These are phyloP conservation scores for Eulacestoma nigropectus DNA, from an alignment of 2,113 vertebrate genomes.

Conservation along the genomic window DNA sequence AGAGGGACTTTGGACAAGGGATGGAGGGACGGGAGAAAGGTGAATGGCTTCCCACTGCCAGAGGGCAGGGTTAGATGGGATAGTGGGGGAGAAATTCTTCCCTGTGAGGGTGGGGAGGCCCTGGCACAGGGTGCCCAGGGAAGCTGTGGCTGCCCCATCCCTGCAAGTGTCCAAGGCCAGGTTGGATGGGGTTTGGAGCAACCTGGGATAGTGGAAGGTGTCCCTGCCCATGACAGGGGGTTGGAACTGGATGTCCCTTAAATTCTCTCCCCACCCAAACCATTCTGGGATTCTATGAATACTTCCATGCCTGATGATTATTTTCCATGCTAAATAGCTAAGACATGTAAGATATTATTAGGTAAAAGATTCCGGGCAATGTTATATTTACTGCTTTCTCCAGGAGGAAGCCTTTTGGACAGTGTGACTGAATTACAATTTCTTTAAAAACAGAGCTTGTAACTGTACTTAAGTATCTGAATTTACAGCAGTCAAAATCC, in stretches of 20 bases:
- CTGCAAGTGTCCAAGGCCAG: background rate
- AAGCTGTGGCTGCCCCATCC: background rate
- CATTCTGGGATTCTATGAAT: background rate
- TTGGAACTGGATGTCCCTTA: background rate
- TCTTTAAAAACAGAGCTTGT: conserved; percentile 29
- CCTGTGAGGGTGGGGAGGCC: accelerated
- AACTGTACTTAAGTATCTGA: conserved; percentile 42
- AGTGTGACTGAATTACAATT: background rate
- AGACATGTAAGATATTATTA: background rate
- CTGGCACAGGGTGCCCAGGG: background rate
- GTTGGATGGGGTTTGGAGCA: accelerated
- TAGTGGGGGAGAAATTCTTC: background rate
- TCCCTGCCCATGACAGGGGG: background rate
- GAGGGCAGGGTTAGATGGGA: background rate
- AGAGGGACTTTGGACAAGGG: background rate
- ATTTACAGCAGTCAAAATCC: conserved; percentile 43
- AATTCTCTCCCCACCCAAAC: background rate
- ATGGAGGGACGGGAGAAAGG: background rate
- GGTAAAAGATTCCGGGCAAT: background rate
- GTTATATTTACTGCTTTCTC: background rate
- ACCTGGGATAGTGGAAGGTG: accelerated
- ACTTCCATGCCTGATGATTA: background rate
- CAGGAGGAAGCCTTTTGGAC: background rate
- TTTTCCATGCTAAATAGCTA: background rate
- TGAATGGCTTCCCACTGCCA: background rate